A percentile compares a stretch with the other conserved stretches of the same genome.
Evolutionary conservation across 2,113 vertebrate genomes (phyloP).

Genomic region (Serranochromis macrocephalus): DNA sequence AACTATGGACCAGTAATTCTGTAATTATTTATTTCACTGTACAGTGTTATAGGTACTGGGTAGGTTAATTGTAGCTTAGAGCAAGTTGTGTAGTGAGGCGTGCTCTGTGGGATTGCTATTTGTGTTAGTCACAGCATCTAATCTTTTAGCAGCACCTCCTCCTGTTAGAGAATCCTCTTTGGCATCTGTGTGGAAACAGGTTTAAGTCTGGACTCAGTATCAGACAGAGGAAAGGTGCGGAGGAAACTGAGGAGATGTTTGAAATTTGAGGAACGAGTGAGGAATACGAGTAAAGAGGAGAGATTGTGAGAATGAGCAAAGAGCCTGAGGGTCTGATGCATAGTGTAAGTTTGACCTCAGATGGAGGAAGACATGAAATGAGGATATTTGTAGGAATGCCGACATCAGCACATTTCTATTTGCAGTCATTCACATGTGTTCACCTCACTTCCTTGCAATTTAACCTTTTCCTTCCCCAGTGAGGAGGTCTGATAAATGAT

Average conservation of each 20-base stretch:
- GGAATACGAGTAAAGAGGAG: background rate
- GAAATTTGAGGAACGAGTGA: background rate
- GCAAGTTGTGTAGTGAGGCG: background rate
- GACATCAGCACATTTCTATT: background rate
- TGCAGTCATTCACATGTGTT: background rate
- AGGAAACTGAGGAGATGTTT: background rate
- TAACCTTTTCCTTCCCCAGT: background rate
- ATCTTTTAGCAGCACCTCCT: background rate
- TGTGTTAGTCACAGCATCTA: background rate
- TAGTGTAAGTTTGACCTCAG: background rate
- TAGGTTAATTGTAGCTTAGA: background rate
- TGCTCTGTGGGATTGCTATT: background rate
- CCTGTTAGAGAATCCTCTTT: background rate
- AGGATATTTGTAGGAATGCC: background rate
- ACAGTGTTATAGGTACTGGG: background rate
- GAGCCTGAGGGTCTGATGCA: background rate
- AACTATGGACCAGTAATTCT: background rate
- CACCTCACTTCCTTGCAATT: background rate
- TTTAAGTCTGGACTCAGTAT: background rate
- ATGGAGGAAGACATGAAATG: background rate
- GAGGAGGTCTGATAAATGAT: background rate
- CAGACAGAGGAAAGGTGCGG: background rate
- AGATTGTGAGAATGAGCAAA: background rate
- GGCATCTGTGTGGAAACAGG: background rate
- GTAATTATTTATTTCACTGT: background rate